phyloP scores from a whole-genome alignment of 2,797 vertebrate species.

The Carapus acus region DNA sequence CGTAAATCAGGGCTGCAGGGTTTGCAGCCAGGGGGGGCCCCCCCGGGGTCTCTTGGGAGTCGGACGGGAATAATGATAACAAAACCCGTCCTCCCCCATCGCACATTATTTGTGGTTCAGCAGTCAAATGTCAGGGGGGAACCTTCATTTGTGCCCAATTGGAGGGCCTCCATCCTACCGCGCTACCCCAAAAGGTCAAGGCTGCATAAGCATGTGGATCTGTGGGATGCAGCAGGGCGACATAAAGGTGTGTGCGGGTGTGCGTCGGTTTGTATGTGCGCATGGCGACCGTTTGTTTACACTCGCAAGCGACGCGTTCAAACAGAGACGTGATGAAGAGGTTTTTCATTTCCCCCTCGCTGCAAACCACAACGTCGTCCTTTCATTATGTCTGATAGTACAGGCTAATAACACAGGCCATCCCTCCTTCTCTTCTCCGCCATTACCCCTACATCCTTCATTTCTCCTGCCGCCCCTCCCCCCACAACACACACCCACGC shows the following conservation, averaged over 20 bases:
- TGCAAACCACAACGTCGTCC: constrained; percentile 3
- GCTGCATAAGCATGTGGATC: constrained; percentile 11
- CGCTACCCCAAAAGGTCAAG: constrained; percentile 26
- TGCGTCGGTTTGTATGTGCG: constrained; percentile 21
- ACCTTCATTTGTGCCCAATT: constrained; percentile 41
- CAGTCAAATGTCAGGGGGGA: constrained; percentile 19
- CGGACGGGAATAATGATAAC: constrained; percentile 39
- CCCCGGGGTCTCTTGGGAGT: constrained; percentile 39
- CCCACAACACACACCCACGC: constrained; percentile 2
- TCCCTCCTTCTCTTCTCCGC: constrained; percentile 21
- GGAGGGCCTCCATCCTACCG: constrained; percentile 29
- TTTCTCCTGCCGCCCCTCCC: constrained; percentile 29
- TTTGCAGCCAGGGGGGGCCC: constrained; percentile 40
- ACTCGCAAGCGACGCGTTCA: constrained; percentile 11
- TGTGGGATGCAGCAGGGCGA: constrained; percentile 26
- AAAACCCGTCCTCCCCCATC: constrained; percentile 52
- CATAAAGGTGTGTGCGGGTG: no score
- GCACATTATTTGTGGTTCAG: constrained; percentile 42
- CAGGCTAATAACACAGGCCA: constrained; percentile 49
- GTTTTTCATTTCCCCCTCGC: constrained; percentile 22
- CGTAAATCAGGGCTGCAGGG: constrained; percentile 18
- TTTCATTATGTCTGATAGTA: constrained; percentile 32
- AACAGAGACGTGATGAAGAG: constrained; percentile 22
- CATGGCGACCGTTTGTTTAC: background rate
- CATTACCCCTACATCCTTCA: constrained; percentile 51